phyloP scores from a whole-genome alignment of 1,140 invertebrate species.

The Leguminivora glycinivorella region DNA sequence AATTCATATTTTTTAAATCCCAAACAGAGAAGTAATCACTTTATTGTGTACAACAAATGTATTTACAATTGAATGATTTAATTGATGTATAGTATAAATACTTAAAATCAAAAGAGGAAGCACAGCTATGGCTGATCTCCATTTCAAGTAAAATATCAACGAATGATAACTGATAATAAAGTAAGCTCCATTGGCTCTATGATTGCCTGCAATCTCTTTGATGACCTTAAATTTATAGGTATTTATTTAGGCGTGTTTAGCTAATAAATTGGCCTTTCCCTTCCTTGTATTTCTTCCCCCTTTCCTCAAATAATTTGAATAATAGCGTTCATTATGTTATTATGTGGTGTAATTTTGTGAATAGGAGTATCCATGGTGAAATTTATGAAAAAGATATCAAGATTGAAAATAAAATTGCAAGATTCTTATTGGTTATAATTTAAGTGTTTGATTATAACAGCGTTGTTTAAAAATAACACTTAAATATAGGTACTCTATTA shows the following conservation, averaged over 20 bases:
- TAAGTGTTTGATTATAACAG: too few species aligned
- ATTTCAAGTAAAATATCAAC: background rate
- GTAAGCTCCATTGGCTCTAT: background rate
- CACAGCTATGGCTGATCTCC: background rate
- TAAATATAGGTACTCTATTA: too few species aligned
- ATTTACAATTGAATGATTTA: too few species aligned
- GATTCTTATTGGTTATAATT: too few species aligned
- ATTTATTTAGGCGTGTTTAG: background rate
- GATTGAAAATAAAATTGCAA: too few species aligned
- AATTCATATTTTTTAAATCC: too few species aligned
- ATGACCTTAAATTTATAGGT: background rate
- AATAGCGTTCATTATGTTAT: background rate
- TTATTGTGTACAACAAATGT: too few species aligned
- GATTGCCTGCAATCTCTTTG: background rate
- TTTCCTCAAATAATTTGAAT: background rate
- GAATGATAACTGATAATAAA: too few species aligned
- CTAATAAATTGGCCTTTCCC: background rate
- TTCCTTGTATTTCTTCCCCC: background rate
- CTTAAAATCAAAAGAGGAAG: background rate
- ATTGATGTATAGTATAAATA: too few species aligned
- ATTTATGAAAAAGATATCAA: too few species aligned
- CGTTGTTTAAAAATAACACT: too few species aligned
- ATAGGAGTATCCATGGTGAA: background rate
- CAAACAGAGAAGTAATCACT: too few species aligned
- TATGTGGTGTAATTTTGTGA: background rate